Base-by-base conservation (phyloP, 2,888 invertebrate genomes). In the Phyllotreta striolata region DNA sequence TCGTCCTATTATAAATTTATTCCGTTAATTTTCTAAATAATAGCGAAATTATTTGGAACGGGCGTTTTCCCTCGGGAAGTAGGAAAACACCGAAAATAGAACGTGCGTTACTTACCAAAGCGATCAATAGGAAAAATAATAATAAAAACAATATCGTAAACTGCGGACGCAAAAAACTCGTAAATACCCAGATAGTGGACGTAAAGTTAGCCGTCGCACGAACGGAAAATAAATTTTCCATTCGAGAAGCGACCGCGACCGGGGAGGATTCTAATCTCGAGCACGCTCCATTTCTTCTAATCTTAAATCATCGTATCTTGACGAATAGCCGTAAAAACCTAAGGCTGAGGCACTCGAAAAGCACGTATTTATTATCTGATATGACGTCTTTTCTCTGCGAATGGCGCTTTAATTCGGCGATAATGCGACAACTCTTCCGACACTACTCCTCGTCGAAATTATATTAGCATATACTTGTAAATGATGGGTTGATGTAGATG, bases 251-350 rank as follows among this genome's bases (percentile, higher is more conserved):
- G 74, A 76, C 69, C 70, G 70, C 14, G 35, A 74, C 24, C 68
- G 69, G n/a, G n/a, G 39, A 71, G 74, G 73, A 76, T 73, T 76
- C 76, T 77, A 78, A 79, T 79, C 78, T 78, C 66, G 65, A 51
- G 72, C 76, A 77, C 78, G 75, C 77, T 76, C 78, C 78, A 78
- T 78, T 79, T 76, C 78, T 68, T 73, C 72, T 76, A 78, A 78
- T 79, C 78, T 74, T 76, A 77, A 78, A 79, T 79, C 77, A 77
- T 76, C 74, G 34, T 75, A 75, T 77, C 74, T 74, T 74, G 72
- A 76, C 73, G 72, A 76, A 76, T 74, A 74, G 74, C 49, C 24
- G 24, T 59, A 52, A 43, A 59, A 59, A 12, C 43, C 44, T 59
- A 51, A 59, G 59, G 37, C 38, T 12, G 14, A 39, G 14, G 9